Base-by-base conservation (phyloP, 2,113 vertebrate genomes). In the Malurus elegans region DNA sequence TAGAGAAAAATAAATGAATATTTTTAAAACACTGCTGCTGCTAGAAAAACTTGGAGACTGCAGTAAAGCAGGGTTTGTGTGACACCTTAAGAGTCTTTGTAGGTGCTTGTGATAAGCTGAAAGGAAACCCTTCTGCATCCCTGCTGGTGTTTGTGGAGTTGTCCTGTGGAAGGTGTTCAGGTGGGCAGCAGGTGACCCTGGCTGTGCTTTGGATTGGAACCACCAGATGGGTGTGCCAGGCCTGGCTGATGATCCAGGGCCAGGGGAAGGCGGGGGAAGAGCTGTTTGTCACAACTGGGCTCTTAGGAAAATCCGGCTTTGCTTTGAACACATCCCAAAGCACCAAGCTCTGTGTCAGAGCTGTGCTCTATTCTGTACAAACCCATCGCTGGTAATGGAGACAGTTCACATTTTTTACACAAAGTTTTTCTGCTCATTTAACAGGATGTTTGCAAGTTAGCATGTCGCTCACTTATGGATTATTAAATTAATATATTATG, bases 231-330 rank as follows among this genome's bases (percentile, higher is more conserved):
- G 18, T 16, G 50, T 6, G 14, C 8, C 12, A 7, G 24, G 44
- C 53, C 34, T 25, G 57, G 38, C 23, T 42, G 53, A 31, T 26
- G 21, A 28, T 31, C 34, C 29, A 12, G 4, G 60, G 17, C 6
- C 4, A 10, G 65, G 16, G 44, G 6, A 9, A 10, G 36, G 25
- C 4, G 36, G 5, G 8, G 45, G 12, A 15, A 53, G 66, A 62
- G 21, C 20, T 45, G 7, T 42, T 64, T 40, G 34, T 50, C 36
- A 25, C 40, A 4, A 0, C 0, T 16, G 34, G 9, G 12, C 7
- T 45, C 29, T 67, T 12, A 2, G 0, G 18, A 53, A 56, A 19
- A 36, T 13, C 48, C 9, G 0, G 4, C 38, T 44, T 57, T 58
- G 1, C 79, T 71, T 17, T 47, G 78, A 51, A 2, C 7, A 2